Base-by-base conservation (phyloP, 2,113 vertebrate genomes). In the Tympanuchus pallidicinctus region DNA sequence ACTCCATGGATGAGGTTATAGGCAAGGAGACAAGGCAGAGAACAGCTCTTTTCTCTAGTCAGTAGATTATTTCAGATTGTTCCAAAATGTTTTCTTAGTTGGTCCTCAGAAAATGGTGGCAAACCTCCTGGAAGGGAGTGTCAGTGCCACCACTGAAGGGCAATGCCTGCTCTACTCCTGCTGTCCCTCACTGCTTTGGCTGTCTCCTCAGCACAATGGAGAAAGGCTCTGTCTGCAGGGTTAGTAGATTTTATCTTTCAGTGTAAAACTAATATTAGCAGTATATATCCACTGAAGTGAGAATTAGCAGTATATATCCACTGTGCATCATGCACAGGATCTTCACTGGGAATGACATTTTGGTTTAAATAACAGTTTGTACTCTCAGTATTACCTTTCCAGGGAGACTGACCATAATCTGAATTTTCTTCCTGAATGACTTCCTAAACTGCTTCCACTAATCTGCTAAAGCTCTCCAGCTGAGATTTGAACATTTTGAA, bases 281-380 rank as follows among this genome's bases (percentile, higher is more conserved):
- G 36, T 27, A 15, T 32, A 8, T 63, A 77, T 69, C 36, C 2
- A 1, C 56, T 65, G n/a, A 77, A 27, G 25, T 59, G 19, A 69
- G 54, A 57, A 88, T 0, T 82, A 82, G 65, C 52, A 61, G 36
- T 27, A 18, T 32, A 9, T 63, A 77, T 69, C 36, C 34, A 43
- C 45, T n/a, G 18, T 34, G 38, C 69, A 84, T 73, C 38, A 27
- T 18, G 32, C 36, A 80, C 13, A 13, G 42, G 71, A 77, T 82
- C 65, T 77, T 81, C 70, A 66, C 34, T 3, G 28, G 56, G 48
- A 82, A 70, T 43, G 24, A 12, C 56, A 74, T 70, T 88, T 56
- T 91, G 80, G 25, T 69, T 82, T 78, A 85, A 54, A 70, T 78
- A 82, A 61, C 50, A 69, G 48, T 82, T 93, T 70, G 65, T 78